A percentile compares a stretch with the other conserved stretches of the same genome.
Conservation (phyloP, 2,113 vertebrate genomes). For the Eubucco bourcierii region DNA sequence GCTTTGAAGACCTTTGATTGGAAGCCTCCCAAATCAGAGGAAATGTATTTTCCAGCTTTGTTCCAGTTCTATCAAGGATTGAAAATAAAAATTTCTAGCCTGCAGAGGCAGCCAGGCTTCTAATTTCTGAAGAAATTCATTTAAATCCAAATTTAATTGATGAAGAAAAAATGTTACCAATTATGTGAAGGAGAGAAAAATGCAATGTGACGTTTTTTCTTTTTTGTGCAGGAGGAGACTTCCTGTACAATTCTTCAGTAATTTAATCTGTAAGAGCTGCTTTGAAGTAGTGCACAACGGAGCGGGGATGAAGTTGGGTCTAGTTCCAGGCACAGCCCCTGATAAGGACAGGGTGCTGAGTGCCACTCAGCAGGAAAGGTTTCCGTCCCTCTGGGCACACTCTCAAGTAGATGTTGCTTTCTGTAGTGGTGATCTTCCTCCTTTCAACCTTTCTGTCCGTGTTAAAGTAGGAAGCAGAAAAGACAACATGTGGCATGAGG, state of each 20-base stretch:
- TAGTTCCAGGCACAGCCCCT: no score
- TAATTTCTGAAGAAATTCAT: constrained; percentile 2
- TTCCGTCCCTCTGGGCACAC: not conserved
- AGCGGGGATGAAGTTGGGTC: not conserved
- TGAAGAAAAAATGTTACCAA: constrained; percentile 3
- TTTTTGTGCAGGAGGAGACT: not conserved
- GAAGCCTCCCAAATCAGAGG: not conserved
- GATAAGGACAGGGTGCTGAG: not conserved
- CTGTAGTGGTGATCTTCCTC: not conserved
- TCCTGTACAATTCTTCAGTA: not conserved
- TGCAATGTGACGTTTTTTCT: not conserved
- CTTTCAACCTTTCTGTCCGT: not conserved
- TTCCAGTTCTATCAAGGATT: not conserved
- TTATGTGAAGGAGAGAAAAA: not conserved
- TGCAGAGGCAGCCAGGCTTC: not conserved
- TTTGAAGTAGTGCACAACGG: not conserved
- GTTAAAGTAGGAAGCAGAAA: not conserved
- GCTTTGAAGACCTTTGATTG: not conserved
- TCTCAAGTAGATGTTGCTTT: not conserved
- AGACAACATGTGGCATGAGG: not conserved
- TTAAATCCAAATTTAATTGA: not conserved
- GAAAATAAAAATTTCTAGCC: not conserved
- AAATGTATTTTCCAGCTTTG: not conserved
- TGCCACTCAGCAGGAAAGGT: not conserved
- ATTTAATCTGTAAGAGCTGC: not conserved